Base-by-base conservation (phyloP, 2,888 invertebrate species). In the Byasa hedistus region DNA sequence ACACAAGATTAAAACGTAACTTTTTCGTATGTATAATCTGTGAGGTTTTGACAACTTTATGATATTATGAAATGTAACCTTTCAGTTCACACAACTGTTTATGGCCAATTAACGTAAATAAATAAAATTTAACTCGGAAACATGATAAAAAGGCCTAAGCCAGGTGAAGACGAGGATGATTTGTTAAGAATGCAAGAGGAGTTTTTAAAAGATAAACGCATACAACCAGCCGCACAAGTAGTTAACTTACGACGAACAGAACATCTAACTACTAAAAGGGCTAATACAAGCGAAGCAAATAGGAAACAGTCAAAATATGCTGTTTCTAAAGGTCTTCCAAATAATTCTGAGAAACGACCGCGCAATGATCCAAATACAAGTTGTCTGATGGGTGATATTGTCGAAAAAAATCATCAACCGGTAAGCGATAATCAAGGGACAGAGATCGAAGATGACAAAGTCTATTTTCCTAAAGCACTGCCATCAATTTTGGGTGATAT, bases 141-240 rank as follows among this genome's bases (percentile, higher is more conserved):
- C 57, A 95, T 95, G 95, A 90, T 92, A 71, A 89, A 90, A 71
- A 89, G 96, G 72, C 96, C 96, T 0, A 95, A 94, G 77, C 92
- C 93, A 2, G 92, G 93, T 7, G 96, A 96, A 79, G 93, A 92
- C 55, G 96, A 96, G 74, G 94, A 95, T 21, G 96, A 96, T 77
- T 91, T 96, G 51, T 86, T 96, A 23, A 93, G 92, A 66, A 93
- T 96, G 93, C 96, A 96, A 79, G 93, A 94, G 73, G 94, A 95
- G 71, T 96, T 95, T 79, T 80, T 94, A 23, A 87, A 81, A 54
- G 91, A 94, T 71, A 93, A 92, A 69, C 78, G 81, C 15, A 82
- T 94, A 63, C 88, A 93, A 68, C 94, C 95, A 3, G 93, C 96
- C 0, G 95, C 95, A 0, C 93, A 93, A 76, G 91, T 94, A 19